These are phyloP conservation scores for Sphaeramia orbicularis DNA, from an alignment of 2,797 vertebrate genomes.

Conservation along the genomic window DNA sequence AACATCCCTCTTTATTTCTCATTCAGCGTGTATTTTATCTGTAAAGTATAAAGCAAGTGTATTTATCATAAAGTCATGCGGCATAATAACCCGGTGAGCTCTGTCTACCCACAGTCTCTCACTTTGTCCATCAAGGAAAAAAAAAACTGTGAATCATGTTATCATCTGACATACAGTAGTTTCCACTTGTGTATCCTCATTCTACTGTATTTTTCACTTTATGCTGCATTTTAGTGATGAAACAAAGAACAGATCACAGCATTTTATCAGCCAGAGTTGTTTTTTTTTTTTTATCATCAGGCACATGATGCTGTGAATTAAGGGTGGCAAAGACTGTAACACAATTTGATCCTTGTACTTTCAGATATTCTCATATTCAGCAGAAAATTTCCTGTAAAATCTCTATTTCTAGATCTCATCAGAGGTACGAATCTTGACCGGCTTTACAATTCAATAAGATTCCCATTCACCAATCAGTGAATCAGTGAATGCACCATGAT, in stretches of 20 bases:
- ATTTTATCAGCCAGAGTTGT: constrained; percentile 1
- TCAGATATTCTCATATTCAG: constrained; percentile 40
- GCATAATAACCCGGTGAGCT: constrained; percentile 7
- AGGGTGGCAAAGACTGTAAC: constrained; percentile 24
- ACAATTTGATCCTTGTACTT: constrained; percentile 24
- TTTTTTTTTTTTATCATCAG: constrained; percentile 29
- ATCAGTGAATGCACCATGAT: no score
- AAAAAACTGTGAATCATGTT: neutral
- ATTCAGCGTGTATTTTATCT: neutral
- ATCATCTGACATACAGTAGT: constrained; percentile 4
- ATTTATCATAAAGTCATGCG: constrained; percentile 33
- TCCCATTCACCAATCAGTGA: no score
- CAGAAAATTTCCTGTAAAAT: neutral
- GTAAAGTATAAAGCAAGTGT: neutral
- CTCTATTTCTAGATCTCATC: neutral
- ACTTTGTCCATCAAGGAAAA: constrained; percentile 18
- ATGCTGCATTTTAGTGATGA: neutral
- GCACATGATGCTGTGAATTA: constrained; percentile 41
- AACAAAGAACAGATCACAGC: neutral
- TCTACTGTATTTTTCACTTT: neutral
- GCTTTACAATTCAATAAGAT: no score
- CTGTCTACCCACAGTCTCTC: constrained; percentile 1
- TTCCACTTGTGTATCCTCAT: constrained; percentile 6
- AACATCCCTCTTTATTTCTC: neutral
- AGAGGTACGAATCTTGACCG: no score